Evolutionary conservation across 2,797 vertebrate species (phyloP).

Genomic region (Sebastes trivittatus): DNA sequence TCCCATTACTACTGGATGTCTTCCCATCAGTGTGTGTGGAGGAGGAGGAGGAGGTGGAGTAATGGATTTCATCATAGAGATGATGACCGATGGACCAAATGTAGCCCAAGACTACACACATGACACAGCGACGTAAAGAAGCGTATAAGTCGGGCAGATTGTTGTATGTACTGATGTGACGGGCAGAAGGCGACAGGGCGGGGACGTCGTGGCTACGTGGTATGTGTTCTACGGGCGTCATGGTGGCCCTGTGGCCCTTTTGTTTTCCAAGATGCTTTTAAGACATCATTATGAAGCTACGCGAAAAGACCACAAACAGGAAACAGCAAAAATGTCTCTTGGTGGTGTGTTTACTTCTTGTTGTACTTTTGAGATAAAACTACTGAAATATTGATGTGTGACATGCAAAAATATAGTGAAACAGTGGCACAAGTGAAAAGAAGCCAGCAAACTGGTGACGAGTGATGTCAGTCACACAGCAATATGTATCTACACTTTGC

Average conservation of each 20-base stretch:
- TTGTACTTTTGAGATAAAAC: not conserved
- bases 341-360: not conserved
- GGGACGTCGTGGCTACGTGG: not conserved
- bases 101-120: not conserved
- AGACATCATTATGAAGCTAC: too few relatives aligned
- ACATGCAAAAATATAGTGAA: not conserved
- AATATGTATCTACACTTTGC: not conserved
- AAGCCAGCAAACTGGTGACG: not conserved
- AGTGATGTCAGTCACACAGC: not conserved
- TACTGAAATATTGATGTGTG: not conserved
- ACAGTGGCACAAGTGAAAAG: not conserved
- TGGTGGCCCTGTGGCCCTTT: not conserved
- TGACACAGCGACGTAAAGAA: not conserved
- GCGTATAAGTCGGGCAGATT: not conserved
- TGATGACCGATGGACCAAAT: slow-evolving; percentile 16
- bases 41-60: not conserved
- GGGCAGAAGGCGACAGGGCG: not conserved
- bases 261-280: not conserved
- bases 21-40: slow-evolving; percentile 61
- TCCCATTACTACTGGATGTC: slow-evolving; percentile 56
- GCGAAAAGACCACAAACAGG: not conserved
- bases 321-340: not conserved
- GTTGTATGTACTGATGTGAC: not conserved
- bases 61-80: slow-evolving; percentile 39
- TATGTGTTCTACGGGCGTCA: not conserved